Base-by-base conservation (phyloP, 2,113 vertebrate species). In the Fregata magnificens region DNA sequence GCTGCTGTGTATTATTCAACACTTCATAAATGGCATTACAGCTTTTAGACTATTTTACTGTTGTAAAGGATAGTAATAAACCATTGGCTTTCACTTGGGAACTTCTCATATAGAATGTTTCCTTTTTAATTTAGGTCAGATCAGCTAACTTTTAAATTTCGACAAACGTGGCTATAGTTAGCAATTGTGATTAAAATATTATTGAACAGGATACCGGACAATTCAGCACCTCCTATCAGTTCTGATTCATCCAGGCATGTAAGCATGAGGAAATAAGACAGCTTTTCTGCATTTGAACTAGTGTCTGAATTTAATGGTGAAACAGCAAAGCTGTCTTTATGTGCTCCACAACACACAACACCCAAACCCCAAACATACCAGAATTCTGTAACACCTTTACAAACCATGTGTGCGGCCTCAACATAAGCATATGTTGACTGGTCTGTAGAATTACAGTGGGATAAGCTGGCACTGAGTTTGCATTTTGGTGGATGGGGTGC, bases 111-210 rank as follows among this genome's bases (percentile, higher is more conserved):
- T 11, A 8, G 69, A 67, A 82, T 52, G 42, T 84, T 95, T 97
- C 87, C 42, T 86, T 97, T 94, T 90, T 82, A 90, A 93, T 96
- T 94, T 88, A 92, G 82, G 17, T 89, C 38, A 44, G 7, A 32
- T 95, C 56, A 94, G 91, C 74, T 92, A 95, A 92, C 95, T 91
- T 98, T 74, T 96, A 87, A 77, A 97, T 96, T 93, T 97, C 91
- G 90, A 93, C 66, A 96, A 95, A 71, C 24, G 65, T 81, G 83
- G 31, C 59, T 91, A 59, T 59, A 93, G 88, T 78, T 96, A 80
- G 45, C 62, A 97, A 61, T 70, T 72, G 34, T 89, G 56, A 97
- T 96, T 95, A 95, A 96, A 95, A 31, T 80, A 45, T 91, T 92
- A 82, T 62, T 95, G 89, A 95, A 93, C 34, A 71, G 61, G 31